These are phyloP conservation scores for Triops longicaudatus DNA, from an alignment of 1,140 invertebrate species.

Conservation along the genomic window DNA sequence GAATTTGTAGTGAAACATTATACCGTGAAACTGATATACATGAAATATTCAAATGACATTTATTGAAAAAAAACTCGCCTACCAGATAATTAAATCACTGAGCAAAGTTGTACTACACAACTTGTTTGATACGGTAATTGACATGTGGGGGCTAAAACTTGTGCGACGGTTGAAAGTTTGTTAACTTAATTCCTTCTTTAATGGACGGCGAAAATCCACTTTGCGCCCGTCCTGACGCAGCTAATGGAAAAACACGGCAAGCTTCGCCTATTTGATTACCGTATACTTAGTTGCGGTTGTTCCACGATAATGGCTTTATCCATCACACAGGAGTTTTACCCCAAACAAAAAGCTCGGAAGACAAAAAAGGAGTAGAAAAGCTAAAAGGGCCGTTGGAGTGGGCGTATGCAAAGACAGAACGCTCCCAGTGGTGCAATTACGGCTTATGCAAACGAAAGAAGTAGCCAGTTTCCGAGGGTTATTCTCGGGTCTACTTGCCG, in stretches of 20 bases:
- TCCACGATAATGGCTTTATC: neutral
- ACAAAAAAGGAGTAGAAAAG: neutral
- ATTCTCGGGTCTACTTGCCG: neutral
- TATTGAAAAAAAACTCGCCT: too few relatives aligned
- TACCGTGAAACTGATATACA: too few relatives aligned
- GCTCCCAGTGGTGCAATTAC: neutral
- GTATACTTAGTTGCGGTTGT: neutral
- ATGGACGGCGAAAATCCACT: neutral
- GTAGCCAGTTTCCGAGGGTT: neutral
- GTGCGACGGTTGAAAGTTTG: neutral
- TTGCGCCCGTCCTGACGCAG: neutral
- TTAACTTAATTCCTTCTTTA: neutral
- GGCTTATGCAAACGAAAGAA: neutral
- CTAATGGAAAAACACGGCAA: neutral
- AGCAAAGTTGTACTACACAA: too few relatives aligned
- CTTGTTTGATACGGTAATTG: too few relatives aligned
- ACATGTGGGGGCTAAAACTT: neutral
- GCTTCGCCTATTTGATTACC: conserved; percentile 1
- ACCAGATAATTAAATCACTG: too few relatives aligned
- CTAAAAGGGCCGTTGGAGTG: neutral
- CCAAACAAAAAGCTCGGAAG: neutral
- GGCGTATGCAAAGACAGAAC: neutral
- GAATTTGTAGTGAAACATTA: too few relatives aligned
- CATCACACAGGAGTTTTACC: neutral
- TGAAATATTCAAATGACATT: too few relatives aligned